Evolutionary conservation across 2,113 vertebrate species (phyloP).

Genomic region (Kryptolebias marmoratus): DNA sequence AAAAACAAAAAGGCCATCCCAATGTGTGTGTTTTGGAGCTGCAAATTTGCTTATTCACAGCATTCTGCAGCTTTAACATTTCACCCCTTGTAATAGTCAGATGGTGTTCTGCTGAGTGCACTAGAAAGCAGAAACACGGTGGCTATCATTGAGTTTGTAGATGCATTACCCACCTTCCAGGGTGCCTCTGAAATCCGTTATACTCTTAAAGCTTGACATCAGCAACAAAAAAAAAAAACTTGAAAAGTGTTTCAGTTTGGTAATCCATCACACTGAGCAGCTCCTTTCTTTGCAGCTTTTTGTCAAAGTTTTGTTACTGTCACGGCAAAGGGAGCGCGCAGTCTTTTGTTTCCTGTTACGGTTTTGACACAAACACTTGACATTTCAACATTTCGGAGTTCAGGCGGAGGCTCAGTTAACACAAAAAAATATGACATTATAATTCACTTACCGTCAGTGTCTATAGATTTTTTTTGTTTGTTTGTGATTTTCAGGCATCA

Average conservation of each 20-base stretch:
- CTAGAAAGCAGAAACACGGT: not conserved
- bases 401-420: not conserved
- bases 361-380: constrained; percentile 15
- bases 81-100: not conserved
- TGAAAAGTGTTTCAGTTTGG: constrained; percentile 12
- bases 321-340: not conserved
- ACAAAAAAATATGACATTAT: not conserved
- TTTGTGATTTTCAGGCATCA: not conserved
- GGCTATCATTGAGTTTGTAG: not conserved
- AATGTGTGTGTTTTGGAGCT: not conserved
- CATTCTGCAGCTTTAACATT: not conserved
- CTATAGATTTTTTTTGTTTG: not conserved
- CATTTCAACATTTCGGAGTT: constrained; percentile 32
- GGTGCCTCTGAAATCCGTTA: not conserved
- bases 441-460: not conserved
- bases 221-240: not conserved
- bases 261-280: constrained; percentile 21
- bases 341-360: not conserved
- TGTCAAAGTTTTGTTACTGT: constrained; percentile 11
- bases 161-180: not conserved
- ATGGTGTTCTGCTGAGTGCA: not conserved
- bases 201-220: constrained; percentile 8
- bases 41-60: not conserved
- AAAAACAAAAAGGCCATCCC: not conserved
- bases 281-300: constrained; percentile 10